A percentile compares a stretch with the other conserved stretches of the same genome.
phyloP scores from a whole-genome alignment of 2,888 invertebrate species.

The Oligia strigilis region DNA sequence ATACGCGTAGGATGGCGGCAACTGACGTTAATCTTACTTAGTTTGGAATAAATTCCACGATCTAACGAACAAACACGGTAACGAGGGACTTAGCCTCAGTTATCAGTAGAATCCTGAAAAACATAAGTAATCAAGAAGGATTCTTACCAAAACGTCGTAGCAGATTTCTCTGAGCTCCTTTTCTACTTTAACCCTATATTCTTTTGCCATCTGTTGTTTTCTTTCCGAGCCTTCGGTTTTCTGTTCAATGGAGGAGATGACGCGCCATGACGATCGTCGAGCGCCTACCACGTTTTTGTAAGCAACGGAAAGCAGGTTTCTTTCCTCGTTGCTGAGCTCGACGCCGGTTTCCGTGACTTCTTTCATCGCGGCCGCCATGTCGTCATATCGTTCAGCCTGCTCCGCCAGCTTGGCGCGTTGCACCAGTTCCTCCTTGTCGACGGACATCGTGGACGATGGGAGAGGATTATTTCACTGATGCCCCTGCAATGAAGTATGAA shows the following conservation, averaged over 20 bases:
- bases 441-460: constrained; percentile 94
- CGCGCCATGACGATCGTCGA: constrained; percentile 99
- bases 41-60: constrained; percentile 66
- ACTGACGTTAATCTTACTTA: constrained; percentile 72
- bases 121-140: constrained; percentile 21
- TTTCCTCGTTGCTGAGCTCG: constrained; percentile 99
- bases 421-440: constrained; percentile 99
- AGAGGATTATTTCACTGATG: constrained; percentile 89
- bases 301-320: constrained; percentile 99
- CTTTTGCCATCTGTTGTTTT: constrained; percentile 99
- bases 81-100: constrained; percentile 14
- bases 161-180: constrained; percentile 99
- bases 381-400: constrained; percentile 99
- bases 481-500: constrained; percentile 86
- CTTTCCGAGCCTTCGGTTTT: constrained; percentile 99
- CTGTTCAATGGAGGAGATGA: constrained; percentile 99
- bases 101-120: constrained; percentile 24
- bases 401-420: constrained; percentile 99
- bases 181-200: constrained; percentile 99
- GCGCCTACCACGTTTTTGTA: constrained; percentile 99
- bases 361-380: constrained; percentile 99
- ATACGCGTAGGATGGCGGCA: constrained; percentile 80
- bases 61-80: constrained; percentile 45
- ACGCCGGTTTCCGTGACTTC: constrained; percentile 98
- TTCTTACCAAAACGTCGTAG: constrained; percentile 99